Base-by-base conservation (phyloP, 2,797 vertebrate genomes). In the Anolis apletophallus region DNA sequence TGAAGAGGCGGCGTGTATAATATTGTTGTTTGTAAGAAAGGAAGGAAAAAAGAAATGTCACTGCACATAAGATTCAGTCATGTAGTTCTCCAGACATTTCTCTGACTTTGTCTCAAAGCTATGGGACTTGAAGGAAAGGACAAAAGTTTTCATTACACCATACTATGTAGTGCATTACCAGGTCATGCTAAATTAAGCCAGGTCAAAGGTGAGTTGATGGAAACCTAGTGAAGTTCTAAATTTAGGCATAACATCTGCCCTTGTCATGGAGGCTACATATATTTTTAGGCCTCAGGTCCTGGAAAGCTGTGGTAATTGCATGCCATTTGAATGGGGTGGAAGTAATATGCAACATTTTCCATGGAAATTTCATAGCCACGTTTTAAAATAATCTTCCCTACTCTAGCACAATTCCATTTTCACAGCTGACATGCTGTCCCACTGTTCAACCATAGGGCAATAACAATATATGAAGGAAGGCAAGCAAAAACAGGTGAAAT, bases 211-310 rank as follows among this genome's bases (percentile, higher is more conserved):
- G 4, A 0, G 0, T 0, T 75, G 3, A 2, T 3, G 72, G 40
- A 0, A n/a, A 6, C 85, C 0, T 46, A 21, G n/a, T 69, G 87
- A 79, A 67, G 21, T 74, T 88, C 92, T 95, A 93, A 93, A 93
- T 94, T 94, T 94, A 93, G 91, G 1, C 21, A 6, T 46, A 76
- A 90, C 91, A 95, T 92, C 90, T 95, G 91, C 55, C 84, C 90
- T 78, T 1, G 1, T 84, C 64, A 89, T 3, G 86, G 5, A 46
- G 87, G 78, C 88, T 12, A 92, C 94, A 88, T 11, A 92, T 95
- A 90, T 81, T 94, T 95, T 92, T 94, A 94, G 93, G 87, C 85
- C 61, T 57, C 90, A 90, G 83, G 85, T 91, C 92, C 94, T 93
- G 85, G 91, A 32, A 88, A 91, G 92, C 89, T 88, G 17, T 88